A percentile compares a stretch with the other conserved stretches of the same genome.
Conservation (phyloP, 2,888 invertebrate genomes). For the Perizoma affinitatum region DNA sequence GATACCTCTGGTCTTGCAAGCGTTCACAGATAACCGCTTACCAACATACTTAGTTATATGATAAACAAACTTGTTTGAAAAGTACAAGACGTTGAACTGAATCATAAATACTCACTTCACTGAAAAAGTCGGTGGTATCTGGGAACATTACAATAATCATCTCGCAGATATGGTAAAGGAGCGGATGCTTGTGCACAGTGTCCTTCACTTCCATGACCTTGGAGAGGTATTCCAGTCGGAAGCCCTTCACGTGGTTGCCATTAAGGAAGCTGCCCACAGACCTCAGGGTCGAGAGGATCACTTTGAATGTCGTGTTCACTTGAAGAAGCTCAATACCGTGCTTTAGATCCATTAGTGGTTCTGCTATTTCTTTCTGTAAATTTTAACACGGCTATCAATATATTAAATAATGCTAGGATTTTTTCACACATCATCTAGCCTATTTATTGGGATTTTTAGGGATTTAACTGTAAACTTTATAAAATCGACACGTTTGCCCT, state of each 20-base stretch:
- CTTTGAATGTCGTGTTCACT: constrained; percentile 96
- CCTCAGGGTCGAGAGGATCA: constrained; percentile 95
- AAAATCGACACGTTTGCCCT: no score
- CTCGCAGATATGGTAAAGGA: constrained; percentile 98
- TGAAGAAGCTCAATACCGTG: constrained; percentile 96
- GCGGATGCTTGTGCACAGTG: constrained; percentile 99
- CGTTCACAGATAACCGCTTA: no score
- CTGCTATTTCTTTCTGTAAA: constrained; percentile 95
- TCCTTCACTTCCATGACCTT: constrained; percentile 99
- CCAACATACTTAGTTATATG: no score
- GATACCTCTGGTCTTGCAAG: no score
- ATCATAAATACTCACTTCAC: constrained; percentile 90
- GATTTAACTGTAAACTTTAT: no score
- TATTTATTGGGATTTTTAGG: no score
- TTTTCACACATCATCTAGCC: no score
- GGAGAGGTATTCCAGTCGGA: constrained; percentile 97
- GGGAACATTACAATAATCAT: constrained; percentile 98
- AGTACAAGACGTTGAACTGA: no score
- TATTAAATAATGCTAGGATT: no score
- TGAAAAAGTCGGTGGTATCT: constrained; percentile 98
- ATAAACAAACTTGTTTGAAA: no score
- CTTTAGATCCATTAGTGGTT: constrained; percentile 99
- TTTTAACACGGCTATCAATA: not conserved
- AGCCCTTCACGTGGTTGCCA: constrained; percentile 96
- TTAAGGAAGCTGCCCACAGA: constrained; percentile 98